Evolutionary conservation across 2,797 vertebrate genomes (phyloP).

Genomic region (Sebastes cheni): DNA sequence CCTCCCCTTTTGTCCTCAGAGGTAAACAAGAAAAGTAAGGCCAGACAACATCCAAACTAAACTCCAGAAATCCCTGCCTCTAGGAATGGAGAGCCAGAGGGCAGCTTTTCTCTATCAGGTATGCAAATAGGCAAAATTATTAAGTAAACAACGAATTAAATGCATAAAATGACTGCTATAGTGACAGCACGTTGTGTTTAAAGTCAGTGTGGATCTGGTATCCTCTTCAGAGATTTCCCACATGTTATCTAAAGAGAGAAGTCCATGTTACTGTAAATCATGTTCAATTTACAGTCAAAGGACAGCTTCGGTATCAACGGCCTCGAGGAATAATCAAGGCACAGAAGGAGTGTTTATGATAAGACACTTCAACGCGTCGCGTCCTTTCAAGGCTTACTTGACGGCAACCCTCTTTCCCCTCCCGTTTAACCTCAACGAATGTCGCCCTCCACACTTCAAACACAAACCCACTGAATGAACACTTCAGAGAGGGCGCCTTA

Average conservation of each 20-base stretch:
- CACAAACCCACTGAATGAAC: constrained; percentile 26
- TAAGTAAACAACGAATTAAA: constrained; percentile 55
- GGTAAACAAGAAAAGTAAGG: constrained; percentile 70
- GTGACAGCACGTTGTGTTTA: constrained; percentile 12
- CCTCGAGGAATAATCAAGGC: constrained; percentile 47
- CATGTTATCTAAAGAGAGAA: constrained; percentile 21
- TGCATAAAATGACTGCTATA: constrained; percentile 38
- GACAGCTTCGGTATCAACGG: constrained; percentile 32
- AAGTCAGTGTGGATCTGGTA: neutral
- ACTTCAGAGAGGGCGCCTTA: constrained; percentile 37
- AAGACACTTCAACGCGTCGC: constrained; percentile 49
- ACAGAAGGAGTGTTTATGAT: constrained; percentile 69
- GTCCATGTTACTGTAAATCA: constrained; percentile 39
- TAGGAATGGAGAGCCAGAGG: constrained; percentile 59
- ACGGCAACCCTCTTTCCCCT: constrained; percentile 25
- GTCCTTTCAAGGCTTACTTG: constrained; percentile 37
- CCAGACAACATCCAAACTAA: constrained; percentile 71
- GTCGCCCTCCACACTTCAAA: constrained; percentile 45
- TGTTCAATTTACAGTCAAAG: constrained; percentile 39
- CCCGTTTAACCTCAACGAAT: constrained; percentile 39
- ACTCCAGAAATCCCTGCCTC: constrained; percentile 58
- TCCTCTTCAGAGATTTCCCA: constrained; percentile 12
- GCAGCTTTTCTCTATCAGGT: constrained; percentile 49
- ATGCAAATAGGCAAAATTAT: constrained; percentile 33
- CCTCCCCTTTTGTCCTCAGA: constrained; percentile 66